Evolutionary conservation across 2,797 vertebrate species (phyloP).

Genomic region (Catharus ustulatus): DNA sequence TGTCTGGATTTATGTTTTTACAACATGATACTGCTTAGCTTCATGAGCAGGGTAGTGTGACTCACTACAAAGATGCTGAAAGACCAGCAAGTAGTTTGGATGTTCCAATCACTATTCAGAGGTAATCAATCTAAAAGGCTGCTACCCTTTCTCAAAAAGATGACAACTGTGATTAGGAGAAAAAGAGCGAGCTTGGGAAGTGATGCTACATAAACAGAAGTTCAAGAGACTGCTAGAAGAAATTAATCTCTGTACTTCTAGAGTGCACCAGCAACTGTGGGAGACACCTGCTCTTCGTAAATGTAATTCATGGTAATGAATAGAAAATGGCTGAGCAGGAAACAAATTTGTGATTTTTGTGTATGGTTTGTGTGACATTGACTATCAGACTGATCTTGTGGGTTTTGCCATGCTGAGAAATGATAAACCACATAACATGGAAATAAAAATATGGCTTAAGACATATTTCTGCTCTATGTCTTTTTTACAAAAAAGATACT

Average conservation of each 20-base stretch:
- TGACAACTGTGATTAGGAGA: background rate
- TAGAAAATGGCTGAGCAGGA: background rate
- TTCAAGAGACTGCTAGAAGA: background rate
- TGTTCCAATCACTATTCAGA: background rate
- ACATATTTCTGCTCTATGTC: background rate
- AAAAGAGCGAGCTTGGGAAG: background rate
- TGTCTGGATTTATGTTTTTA: background rate
- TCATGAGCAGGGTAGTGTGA: background rate
- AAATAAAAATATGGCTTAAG: background rate
- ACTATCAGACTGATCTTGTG: background rate
- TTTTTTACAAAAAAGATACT: background rate
- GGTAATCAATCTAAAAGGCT: background rate
- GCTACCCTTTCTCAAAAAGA: background rate
- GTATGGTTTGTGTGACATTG: background rate
- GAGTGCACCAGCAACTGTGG: background rate
- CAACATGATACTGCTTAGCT: background rate
- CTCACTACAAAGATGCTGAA: background rate
- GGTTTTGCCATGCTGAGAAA: background rate
- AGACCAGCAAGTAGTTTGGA: background rate
- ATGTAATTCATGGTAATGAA: background rate
- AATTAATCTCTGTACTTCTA: background rate
- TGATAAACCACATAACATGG: background rate
- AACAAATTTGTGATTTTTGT: background rate
- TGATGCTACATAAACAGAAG: background rate
- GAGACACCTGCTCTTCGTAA: background rate